phyloP scores from a whole-genome alignment of 2,797 vertebrate genomes.

The Cuniculus paca region DNA sequence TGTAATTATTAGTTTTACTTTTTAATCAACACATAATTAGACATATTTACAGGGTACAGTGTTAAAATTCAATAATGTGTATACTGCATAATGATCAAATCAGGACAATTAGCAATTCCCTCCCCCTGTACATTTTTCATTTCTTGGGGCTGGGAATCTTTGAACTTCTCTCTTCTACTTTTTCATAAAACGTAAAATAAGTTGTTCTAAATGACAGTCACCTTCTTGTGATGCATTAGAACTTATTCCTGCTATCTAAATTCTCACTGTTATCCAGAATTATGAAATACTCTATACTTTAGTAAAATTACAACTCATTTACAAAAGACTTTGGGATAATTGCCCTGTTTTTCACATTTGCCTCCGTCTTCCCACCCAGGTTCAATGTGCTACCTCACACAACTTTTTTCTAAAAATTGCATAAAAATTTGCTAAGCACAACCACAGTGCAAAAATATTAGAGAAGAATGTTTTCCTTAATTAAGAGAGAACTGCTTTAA shows the following conservation, averaged over 20 bases:
- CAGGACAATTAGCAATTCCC: not conserved
- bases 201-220: not conserved
- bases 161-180: not conserved
- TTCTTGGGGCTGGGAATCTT: not conserved
- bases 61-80: not conserved
- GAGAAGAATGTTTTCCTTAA: slow-evolving; percentile 28
- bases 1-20: not conserved
- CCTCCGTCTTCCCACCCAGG: not conserved
- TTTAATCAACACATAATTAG: not conserved
- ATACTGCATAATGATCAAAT: not conserved
- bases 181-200: not conserved
- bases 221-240: not conserved
- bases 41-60: not conserved
- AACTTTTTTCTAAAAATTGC: not conserved
- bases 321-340: not conserved
- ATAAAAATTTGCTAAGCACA: slow-evolving; percentile 54
- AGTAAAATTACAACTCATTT: not conserved
- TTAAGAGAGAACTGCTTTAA: slow-evolving; percentile 65
- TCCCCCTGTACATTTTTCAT: not conserved
- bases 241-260: not conserved
- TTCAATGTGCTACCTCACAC: not conserved
- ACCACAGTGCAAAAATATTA: slow-evolving; percentile 9
- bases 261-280: not conserved
- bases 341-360: not conserved
- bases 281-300: not conserved